Conservation (phyloP, 2,888 invertebrate genomes). For the Drosophila macrospina region DNA sequence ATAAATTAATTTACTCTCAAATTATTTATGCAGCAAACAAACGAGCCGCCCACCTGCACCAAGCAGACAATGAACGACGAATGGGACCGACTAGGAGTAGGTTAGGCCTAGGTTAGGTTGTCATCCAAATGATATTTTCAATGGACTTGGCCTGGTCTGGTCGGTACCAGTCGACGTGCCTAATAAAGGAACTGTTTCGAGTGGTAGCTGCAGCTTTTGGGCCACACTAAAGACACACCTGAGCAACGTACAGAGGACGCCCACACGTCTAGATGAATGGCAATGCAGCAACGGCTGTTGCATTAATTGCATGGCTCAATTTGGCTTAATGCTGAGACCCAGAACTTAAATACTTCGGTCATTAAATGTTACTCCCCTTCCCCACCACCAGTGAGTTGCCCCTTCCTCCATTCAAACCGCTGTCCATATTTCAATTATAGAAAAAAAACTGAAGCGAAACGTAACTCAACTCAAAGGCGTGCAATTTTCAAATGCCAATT, state of each 20-base stretch:
- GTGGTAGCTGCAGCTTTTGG: constrained; percentile 29
- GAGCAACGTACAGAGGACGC: constrained; percentile 15
- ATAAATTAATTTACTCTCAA: constrained; percentile 85
- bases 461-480: constrained; percentile 70
- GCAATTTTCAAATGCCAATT: constrained; percentile 79
- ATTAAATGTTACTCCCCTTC: constrained; percentile 30
- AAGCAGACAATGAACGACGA: constrained; percentile 23
- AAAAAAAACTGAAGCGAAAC: constrained; percentile 65
- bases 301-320: constrained; percentile 72
- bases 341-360: constrained; percentile 37
- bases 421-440: constrained; percentile 72
- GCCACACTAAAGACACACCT: constrained; percentile 33
- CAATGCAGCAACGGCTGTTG: constrained; percentile 51
- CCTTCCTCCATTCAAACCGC: neutral
- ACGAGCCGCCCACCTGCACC: constrained; percentile 18
- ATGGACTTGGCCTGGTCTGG: constrained; percentile 36
- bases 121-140: constrained; percentile 49
- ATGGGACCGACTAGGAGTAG: neutral
- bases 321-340: constrained; percentile 24
- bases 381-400: constrained; percentile 1
- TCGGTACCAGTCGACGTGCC: constrained; percentile 37
- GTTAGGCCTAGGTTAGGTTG: constrained; percentile 17
- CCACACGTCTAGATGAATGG: constrained; percentile 38
- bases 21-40: constrained; percentile 78
- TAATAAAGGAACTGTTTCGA: constrained; percentile 50